A percentile compares a stretch with the other conserved stretches of the same genome.
These are phyloP conservation scores for Hephaestus fuliginosus DNA, from an alignment of 2,797 vertebrate genomes.

Conservation along the genomic window DNA sequence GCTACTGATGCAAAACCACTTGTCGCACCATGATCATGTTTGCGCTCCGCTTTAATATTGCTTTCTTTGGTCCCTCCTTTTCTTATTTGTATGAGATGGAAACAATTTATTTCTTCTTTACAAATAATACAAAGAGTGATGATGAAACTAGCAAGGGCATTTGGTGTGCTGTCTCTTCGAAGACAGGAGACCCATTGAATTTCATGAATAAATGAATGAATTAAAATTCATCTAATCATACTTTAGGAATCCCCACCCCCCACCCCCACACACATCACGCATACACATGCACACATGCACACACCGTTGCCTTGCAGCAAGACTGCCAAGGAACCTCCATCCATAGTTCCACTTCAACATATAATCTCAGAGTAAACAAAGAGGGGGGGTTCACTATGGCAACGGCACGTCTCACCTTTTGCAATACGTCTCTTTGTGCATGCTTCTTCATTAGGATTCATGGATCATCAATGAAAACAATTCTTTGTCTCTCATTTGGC, in stretches of 20 bases:
- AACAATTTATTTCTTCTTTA: conserved; percentile 83
- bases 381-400: conserved; percentile 70
- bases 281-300: conserved; percentile 25
- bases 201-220: conserved; percentile 89
- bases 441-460: conserved; percentile 82
- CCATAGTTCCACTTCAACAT: conserved; percentile 74
- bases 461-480: conserved; percentile 82
- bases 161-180: conserved; percentile 78
- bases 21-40: conserved; percentile 74
- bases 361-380: conserved; percentile 74
- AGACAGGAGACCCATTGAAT: conserved; percentile 83
- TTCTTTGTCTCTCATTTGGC: conserved; percentile 78
- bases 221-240: conserved; percentile 88
- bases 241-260: conserved; percentile 74
- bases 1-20: conserved; percentile 77
- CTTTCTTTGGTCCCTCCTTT: conserved; percentile 76
- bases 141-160: conserved; percentile 82
- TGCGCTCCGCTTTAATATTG: conserved; percentile 70
- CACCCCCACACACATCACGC: background rate
- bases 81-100: conserved; percentile 76
- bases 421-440: conserved; percentile 74
- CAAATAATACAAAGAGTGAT: conserved; percentile 83
- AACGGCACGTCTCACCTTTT: conserved; percentile 79
- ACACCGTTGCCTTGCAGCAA: conserved; percentile 28
- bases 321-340: conserved; percentile 70